phyloP scores from a whole-genome alignment of 2,797 vertebrate species.

The Chaetodon trifasciatus region DNA sequence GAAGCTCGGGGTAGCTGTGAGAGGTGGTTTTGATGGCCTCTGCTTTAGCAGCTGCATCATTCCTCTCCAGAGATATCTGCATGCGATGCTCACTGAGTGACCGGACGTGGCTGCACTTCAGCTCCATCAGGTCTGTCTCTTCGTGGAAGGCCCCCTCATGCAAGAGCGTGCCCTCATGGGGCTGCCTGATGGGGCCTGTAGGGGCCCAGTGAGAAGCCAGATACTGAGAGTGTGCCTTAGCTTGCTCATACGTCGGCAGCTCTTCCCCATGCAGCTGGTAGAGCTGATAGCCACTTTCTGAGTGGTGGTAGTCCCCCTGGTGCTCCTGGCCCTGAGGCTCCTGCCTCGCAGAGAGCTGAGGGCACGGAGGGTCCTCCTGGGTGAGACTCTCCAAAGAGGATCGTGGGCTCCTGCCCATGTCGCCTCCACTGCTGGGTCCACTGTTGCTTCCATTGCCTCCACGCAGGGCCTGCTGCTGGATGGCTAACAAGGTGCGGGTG shows the following conservation, averaged over 20 bases:
- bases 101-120: constrained; percentile 90
- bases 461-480: constrained; percentile 91
- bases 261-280: constrained; percentile 92
- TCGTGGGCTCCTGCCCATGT: constrained; percentile 86
- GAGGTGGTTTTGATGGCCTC: constrained; percentile 87
- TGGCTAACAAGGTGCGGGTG: constrained; percentile 95
- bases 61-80: constrained; percentile 93
- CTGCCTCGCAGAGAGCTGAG: constrained; percentile 94
- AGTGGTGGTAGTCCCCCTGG: constrained; percentile 91
- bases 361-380: constrained; percentile 90
- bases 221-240: constrained; percentile 94
- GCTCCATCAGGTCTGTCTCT: constrained; percentile 88
- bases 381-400: constrained; percentile 93
- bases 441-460: constrained; percentile 87
- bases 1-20: constrained; percentile 95
- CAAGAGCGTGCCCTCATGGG: constrained; percentile 65
- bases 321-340: constrained; percentile 99
- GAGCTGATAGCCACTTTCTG: constrained; percentile 89
- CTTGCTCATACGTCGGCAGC: constrained; percentile 96
- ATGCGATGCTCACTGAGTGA: constrained; percentile 94
- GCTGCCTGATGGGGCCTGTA: constrained; percentile 52
- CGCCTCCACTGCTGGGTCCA: constrained; percentile 84
- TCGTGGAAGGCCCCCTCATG: constrained; percentile 79
- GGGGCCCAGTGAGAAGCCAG: constrained; percentile 87
- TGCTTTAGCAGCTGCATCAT: constrained; percentile 81